phyloP scores from a whole-genome alignment of 2,888 invertebrate genomes.

The Nipponacmea schrenckii region DNA sequence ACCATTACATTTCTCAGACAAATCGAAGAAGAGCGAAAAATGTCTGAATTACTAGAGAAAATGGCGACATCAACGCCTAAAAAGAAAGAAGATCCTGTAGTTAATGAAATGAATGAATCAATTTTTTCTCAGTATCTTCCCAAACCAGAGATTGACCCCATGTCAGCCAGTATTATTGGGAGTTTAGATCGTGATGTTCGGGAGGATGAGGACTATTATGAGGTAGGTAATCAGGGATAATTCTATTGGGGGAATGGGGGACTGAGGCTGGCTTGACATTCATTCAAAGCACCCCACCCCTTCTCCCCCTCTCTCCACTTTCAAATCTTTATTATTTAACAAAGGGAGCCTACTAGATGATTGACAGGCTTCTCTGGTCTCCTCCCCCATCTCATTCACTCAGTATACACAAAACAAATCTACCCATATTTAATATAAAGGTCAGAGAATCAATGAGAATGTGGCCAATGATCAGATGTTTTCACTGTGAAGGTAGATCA shows the following conservation, averaged over 20 bases:
- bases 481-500: no score
- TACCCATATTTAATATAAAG: no score
- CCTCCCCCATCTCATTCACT: no score
- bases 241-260: background rate
- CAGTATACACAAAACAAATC: no score
- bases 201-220: slow-evolving; percentile 26
- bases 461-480: no score
- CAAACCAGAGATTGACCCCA: slow-evolving; percentile 43
- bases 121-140: slow-evolving; percentile 44
- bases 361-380: no score
- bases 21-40: slow-evolving; percentile 9
- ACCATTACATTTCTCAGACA: slow-evolving; percentile 40
- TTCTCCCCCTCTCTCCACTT: no score
- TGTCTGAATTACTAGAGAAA: slow-evolving; percentile 2
- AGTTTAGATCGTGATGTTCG: slow-evolving; percentile 57
- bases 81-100: slow-evolving; percentile 23
- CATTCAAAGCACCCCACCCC: no score
- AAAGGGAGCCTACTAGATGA: no score
- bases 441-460: no score
- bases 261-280: no score
- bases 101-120: slow-evolving; percentile 46
- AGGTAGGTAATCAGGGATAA: slow-evolving; percentile 14
- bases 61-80: background rate
- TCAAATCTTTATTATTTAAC: no score
- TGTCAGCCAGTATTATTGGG: slow-evolving; percentile 63